Conservation (phyloP, 2,888 invertebrate species). For the Trichogramma dendrolimi region DNA sequence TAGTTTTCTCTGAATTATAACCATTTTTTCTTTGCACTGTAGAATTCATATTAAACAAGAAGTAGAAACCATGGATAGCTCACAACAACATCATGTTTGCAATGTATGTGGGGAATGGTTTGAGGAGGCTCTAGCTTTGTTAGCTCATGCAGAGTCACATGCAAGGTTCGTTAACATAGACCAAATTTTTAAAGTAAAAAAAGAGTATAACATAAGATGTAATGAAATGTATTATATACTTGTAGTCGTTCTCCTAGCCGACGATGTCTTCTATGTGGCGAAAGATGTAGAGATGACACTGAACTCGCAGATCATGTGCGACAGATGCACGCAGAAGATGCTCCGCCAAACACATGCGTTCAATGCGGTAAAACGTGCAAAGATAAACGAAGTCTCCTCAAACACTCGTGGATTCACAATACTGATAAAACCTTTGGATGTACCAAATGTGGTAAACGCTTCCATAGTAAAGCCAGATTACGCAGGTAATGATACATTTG, state of each 20-base stretch:
- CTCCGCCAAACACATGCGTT: constrained; percentile 64
- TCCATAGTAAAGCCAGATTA: constrained; percentile 64
- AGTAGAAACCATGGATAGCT: constrained; percentile 40
- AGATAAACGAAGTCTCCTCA: constrained; percentile 63
- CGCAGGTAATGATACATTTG: constrained; percentile 43
- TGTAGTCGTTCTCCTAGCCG: constrained; percentile 46
- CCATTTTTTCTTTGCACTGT: constrained; percentile 7
- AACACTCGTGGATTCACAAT: constrained; percentile 69
- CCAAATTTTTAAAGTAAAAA: constrained; percentile 1
- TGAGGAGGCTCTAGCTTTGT: constrained; percentile 69
- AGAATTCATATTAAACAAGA: constrained; percentile 51
- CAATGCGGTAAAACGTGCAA: constrained; percentile 67
- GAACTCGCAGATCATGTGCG: constrained; percentile 63
- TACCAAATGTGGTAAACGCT: constrained; percentile 67
- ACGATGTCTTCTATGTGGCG: constrained; percentile 64
- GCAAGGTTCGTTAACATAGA: constrained; percentile 52
- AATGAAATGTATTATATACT: background rate
- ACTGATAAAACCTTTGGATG: constrained; percentile 63
- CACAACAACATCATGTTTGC: constrained; percentile 61
- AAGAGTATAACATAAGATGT: constrained; percentile 10
- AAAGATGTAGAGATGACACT: constrained; percentile 61
- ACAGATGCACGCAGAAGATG: constrained; percentile 59
- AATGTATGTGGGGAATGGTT: constrained; percentile 77
- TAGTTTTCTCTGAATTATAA: background rate
- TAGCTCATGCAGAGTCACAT: constrained; percentile 77